These are phyloP conservation scores for Eriosoma lanigerum DNA, from an alignment of 1,140 invertebrate genomes.

Conservation along the genomic window DNA sequence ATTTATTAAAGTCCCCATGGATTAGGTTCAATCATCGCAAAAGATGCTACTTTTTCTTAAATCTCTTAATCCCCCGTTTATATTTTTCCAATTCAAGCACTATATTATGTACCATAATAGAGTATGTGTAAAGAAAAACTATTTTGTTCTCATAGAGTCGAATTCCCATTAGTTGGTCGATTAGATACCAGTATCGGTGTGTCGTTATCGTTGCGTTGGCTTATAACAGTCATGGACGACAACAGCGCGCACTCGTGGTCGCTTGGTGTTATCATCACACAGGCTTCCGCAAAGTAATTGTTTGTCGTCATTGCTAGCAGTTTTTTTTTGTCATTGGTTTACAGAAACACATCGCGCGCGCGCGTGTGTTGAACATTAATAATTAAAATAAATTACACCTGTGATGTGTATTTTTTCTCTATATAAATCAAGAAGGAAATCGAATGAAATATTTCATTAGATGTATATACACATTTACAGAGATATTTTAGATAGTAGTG, in stretches of 20 bases:
- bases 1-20: too few relatives aligned
- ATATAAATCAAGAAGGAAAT: not conserved
- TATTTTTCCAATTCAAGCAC: too few relatives aligned
- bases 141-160: not conserved
- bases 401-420: not conserved
- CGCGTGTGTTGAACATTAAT: not conserved
- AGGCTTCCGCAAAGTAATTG: conserved; percentile 24
- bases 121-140: not conserved
- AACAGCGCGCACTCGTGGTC: not conserved
- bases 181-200: not conserved
- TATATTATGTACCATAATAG: not conserved
- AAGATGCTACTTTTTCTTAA: too few relatives aligned
- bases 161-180: not conserved
- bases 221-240: not conserved
- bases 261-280: not conserved
- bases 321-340: not conserved
- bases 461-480: not conserved
- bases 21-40: too few relatives aligned
- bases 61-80: too few relatives aligned
- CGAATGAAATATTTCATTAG: not conserved
- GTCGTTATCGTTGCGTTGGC: not conserved
- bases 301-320: not conserved
- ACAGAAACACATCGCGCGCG: not conserved
- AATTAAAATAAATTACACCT: too few relatives aligned
- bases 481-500: not conserved